A percentile compares a stretch with the other conserved stretches of the same genome.
Evolutionary conservation across 2,888 invertebrate species (phyloP).

Genomic region (Caenorhabditis wallacei): DNA sequence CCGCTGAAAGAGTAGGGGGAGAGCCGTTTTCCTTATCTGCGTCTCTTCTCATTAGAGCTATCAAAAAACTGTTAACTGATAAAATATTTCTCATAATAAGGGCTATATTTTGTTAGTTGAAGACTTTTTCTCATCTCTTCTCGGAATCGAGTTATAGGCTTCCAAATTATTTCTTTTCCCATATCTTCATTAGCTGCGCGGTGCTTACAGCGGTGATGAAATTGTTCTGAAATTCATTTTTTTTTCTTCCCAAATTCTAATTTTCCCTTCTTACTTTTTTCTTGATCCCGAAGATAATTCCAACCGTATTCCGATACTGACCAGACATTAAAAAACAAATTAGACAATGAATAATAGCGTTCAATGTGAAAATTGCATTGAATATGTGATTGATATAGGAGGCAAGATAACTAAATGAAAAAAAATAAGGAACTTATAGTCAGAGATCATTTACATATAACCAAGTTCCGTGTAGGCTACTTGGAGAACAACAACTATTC

Average conservation of each 20-base stretch:
- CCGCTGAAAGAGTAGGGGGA: too few species aligned
- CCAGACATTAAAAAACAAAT: constrained; percentile 39
- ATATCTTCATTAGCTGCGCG: constrained; percentile 11
- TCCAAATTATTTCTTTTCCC: too few species aligned
- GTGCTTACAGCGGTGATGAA: constrained; percentile 10
- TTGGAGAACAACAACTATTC: constrained; percentile 24
- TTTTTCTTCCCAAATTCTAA: background rate
- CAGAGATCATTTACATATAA: constrained; percentile 21
- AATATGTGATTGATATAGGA: constrained; percentile 12
- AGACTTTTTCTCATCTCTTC: too few species aligned
- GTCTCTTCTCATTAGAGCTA: too few species aligned
- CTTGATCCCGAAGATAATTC: background rate
- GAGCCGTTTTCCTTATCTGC: too few species aligned
- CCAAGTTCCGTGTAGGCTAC: constrained; percentile 33
- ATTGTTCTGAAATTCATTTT: constrained; percentile 4
- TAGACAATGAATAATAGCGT: constrained; percentile 35
- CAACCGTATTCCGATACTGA: constrained; percentile 22
- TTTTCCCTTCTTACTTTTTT: background rate
- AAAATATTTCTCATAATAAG: too few species aligned
- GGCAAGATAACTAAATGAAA: background rate
- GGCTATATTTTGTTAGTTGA: too few species aligned
- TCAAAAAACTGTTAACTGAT: too few species aligned
- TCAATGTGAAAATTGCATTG: constrained; percentile 27
- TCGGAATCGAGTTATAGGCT: too few species aligned
- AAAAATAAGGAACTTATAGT: background rate